Evolutionary conservation across 2,797 vertebrate species (phyloP).

Genomic region (Acanthis flammea): DNA sequence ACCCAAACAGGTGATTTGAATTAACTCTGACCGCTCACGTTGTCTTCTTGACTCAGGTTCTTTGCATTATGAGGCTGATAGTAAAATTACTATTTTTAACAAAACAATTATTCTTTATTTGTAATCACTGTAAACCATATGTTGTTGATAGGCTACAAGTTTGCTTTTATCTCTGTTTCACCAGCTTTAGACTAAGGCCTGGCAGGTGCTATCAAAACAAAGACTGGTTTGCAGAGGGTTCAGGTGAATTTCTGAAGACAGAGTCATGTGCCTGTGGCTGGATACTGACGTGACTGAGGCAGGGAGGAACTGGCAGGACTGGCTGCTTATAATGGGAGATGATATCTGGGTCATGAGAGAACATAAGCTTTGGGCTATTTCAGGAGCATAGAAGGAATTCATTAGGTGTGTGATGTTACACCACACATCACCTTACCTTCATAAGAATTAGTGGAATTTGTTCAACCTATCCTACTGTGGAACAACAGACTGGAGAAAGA

Average conservation of each 20-base stretch:
- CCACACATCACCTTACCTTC: neutral
- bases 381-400: neutral
- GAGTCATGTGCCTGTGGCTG: neutral
- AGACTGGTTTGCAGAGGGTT: neutral
- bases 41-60: neutral
- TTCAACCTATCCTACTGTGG: neutral
- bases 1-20: neutral
- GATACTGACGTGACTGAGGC: neutral
- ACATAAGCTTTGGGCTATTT: slow-evolving; percentile 9
- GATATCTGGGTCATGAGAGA: neutral
- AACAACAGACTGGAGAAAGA: neutral
- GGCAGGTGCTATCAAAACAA: neutral
- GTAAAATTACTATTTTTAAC: neutral
- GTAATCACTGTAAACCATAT: neutral
- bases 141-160: neutral
- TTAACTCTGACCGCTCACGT: neutral
- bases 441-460: neutral
- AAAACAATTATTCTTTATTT: neutral
- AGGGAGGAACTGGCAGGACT: slow-evolving; percentile 20
- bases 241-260: neutral
- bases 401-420: neutral
- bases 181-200: neutral
- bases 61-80: neutral
- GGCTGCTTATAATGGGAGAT: neutral
- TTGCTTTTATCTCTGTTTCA: neutral